phyloP scores from a whole-genome alignment of 2,888 invertebrate species.

The Omphaloscelis lunosa region DNA sequence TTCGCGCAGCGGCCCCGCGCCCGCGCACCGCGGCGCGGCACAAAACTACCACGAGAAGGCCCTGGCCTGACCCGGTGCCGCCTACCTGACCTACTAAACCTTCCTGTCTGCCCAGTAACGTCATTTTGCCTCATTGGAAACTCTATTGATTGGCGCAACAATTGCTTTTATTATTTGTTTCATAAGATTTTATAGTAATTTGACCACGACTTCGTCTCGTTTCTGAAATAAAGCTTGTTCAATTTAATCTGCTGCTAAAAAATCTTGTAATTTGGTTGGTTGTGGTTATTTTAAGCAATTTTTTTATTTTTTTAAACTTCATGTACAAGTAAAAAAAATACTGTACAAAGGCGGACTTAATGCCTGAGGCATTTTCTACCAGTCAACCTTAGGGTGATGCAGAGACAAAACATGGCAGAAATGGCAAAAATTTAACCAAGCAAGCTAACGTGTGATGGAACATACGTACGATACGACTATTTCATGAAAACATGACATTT shows the following conservation, averaged over 20 bases:
- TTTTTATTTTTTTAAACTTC: too few species aligned
- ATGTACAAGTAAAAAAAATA: too few species aligned
- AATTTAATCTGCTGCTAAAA: background rate
- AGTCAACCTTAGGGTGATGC: too few species aligned
- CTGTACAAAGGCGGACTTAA: too few species aligned
- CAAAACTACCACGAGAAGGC: constrained; percentile 72
- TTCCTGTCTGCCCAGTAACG: constrained; percentile 67
- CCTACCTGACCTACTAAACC: constrained; percentile 78
- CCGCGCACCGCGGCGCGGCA: constrained; percentile 70
- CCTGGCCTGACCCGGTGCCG: constrained; percentile 73
- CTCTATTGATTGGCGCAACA: constrained; percentile 39
- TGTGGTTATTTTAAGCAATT: too few species aligned
- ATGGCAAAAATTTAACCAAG: too few species aligned
- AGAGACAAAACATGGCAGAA: too few species aligned
- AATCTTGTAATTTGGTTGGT: too few species aligned
- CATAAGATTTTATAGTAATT: background rate
- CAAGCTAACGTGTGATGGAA: background rate
- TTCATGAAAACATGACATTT: background rate
- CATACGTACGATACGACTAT: background rate
- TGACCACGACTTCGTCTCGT: background rate
- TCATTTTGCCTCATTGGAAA: constrained; percentile 35
- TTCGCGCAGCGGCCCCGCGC: constrained; percentile 67
- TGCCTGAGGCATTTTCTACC: too few species aligned
- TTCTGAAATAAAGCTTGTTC: background rate
- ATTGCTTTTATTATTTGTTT: constrained; percentile 4